Evolutionary conservation across 2,113 vertebrate species (phyloP).

Genomic region (Empidonax traillii): DNA sequence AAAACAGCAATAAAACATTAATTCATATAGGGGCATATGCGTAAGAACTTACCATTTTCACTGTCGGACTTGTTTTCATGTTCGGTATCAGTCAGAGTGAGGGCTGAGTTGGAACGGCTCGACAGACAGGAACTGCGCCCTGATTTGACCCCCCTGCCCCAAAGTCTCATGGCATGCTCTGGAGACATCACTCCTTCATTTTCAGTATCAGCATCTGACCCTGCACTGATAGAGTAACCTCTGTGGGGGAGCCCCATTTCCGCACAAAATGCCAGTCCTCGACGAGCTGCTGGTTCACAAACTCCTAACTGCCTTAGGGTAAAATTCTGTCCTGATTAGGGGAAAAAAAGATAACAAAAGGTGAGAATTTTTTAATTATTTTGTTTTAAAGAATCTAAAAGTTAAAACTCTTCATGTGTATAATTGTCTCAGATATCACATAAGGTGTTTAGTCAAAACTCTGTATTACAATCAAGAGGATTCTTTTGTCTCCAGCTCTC

Average conservation of each 20-base stretch:
- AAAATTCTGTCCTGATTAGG: constrained; percentile 93
- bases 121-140: constrained; percentile 93
- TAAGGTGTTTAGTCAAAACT: not conserved
- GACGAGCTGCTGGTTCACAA: constrained; percentile 89
- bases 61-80: constrained; percentile 98
- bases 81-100: constrained; percentile 97
- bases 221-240: constrained; percentile 89
- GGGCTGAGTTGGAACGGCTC: constrained; percentile 96
- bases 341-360: constrained; percentile 75
- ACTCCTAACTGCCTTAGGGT: constrained; percentile 97
- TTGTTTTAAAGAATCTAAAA: constrained; percentile 15
- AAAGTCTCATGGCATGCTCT: constrained; percentile 93
- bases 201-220: constrained; percentile 88
- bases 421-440: not conserved
- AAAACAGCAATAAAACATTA: constrained; percentile 18
- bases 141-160: constrained; percentile 92
- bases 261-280: constrained; percentile 94
- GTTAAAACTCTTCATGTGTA: constrained; percentile 34
- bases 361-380: constrained; percentile 55
- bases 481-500: constrained; percentile 7
- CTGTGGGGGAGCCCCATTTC: constrained; percentile 95
- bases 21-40: not conserved
- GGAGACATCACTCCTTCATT: constrained; percentile 93
- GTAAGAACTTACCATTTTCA: constrained; percentile 88
- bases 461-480: constrained; percentile 10